These are phyloP conservation scores for Yoshiicerus persimilis DNA, from an alignment of 1,140 invertebrate species.

Conservation along the genomic window DNA sequence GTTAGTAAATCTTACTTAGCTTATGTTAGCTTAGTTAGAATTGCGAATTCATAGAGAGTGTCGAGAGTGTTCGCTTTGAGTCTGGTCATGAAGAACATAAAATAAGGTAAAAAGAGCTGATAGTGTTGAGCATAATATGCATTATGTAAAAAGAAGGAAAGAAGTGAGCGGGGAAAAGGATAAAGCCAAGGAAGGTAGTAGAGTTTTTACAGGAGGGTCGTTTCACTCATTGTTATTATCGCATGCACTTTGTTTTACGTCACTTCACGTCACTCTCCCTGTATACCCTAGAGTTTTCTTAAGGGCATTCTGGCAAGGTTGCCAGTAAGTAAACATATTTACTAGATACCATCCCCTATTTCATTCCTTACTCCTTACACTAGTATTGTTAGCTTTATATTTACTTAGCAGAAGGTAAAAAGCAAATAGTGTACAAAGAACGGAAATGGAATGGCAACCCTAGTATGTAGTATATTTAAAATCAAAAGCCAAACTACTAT, in stretches of 20 bases:
- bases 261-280: not conserved
- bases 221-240: not conserved
- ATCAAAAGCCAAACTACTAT: not conserved
- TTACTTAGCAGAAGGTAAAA: not conserved
- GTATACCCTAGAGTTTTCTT: not conserved
- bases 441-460: not conserved
- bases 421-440: no score
- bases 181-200: not conserved
- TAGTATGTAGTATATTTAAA: no score
- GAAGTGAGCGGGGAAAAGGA: not conserved
- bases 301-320: not conserved
- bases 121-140: not conserved
- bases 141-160: not conserved
- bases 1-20: not conserved
- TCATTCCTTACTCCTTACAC: no score
- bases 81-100: not conserved
- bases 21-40: no score
- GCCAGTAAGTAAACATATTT: not conserved
- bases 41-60: not conserved
- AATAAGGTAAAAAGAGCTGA: not conserved
- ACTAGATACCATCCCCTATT: no score
- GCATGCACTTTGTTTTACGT: constrained; percentile 9
- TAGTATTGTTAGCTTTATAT: no score
- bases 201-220: not conserved
- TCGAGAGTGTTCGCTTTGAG: not conserved